These are phyloP conservation scores for Neosalanx taihuensis DNA, from an alignment of 2,797 vertebrate genomes.

Conservation along the genomic window DNA sequence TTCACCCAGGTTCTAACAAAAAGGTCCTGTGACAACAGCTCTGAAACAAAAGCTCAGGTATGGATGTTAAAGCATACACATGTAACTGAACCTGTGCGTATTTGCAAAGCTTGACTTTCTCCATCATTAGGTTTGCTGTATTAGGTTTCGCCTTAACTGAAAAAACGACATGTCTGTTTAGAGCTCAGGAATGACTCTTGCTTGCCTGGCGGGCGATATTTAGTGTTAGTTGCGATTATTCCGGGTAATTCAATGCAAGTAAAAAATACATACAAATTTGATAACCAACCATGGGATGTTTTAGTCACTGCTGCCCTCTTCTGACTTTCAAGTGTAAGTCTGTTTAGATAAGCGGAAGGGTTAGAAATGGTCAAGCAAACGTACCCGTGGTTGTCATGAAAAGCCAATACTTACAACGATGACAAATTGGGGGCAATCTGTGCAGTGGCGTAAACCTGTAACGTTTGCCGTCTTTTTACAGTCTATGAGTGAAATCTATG, in stretches of 20 bases:
- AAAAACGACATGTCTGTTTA: constrained; percentile 48
- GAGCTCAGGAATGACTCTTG: constrained; percentile 28
- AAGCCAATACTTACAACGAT: too few relatives aligned
- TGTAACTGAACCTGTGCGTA: constrained; percentile 42
- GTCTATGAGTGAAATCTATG: too few relatives aligned
- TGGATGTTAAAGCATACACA: constrained; percentile 66
- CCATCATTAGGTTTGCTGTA: constrained; percentile 35
- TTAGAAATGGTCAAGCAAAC: background rate
- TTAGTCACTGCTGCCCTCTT: constrained; percentile 53
- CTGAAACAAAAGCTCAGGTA: constrained; percentile 53
- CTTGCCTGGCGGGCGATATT: constrained; percentile 24
- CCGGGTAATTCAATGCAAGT: background rate
- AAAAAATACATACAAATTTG: background rate
- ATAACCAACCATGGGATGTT: background rate
- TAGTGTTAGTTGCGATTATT: background rate
- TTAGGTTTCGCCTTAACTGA: constrained; percentile 39
- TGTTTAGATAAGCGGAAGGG: background rate
- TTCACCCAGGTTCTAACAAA: constrained; percentile 24
- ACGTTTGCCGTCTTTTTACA: too few relatives aligned
- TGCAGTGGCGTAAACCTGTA: too few relatives aligned
- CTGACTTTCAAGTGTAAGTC: constrained; percentile 37
- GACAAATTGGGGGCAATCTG: too few relatives aligned
- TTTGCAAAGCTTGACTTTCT: constrained; percentile 52
- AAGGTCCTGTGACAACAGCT: constrained; percentile 44
- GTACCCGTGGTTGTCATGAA: too few relatives aligned